Evolutionary conservation across 1,140 invertebrate species (phyloP).

Genomic region (Drosophila simulans): DNA sequence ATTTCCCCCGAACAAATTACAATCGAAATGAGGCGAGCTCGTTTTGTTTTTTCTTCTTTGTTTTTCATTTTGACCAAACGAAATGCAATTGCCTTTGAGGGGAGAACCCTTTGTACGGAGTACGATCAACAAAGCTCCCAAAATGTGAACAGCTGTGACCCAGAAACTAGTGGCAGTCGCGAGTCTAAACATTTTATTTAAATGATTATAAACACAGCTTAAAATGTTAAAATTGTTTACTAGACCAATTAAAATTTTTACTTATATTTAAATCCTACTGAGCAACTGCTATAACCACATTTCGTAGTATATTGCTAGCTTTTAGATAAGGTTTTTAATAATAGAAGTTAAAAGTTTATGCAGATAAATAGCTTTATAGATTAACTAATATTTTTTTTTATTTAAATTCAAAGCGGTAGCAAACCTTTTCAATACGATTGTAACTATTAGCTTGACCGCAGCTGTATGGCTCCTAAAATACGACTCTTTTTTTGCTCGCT

Average conservation of each 20-base stretch:
- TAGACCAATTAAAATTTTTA: too few relatives aligned
- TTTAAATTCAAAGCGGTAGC: too few relatives aligned
- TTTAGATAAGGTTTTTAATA: too few relatives aligned
- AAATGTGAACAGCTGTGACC: not conserved
- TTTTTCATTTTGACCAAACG: slow-evolving; percentile 15
- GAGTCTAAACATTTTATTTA: too few relatives aligned
- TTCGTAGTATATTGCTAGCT: too few relatives aligned
- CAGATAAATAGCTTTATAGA: too few relatives aligned
- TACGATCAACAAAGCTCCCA: not conserved
- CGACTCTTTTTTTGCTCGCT: slow-evolving; percentile 5
- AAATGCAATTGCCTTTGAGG: slow-evolving; percentile 61
- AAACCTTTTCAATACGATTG: not conserved
- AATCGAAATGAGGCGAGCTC: slow-evolving; percentile 69
- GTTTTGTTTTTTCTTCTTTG: slow-evolving; percentile 18
- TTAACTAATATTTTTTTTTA: too few relatives aligned
- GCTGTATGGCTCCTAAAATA: not conserved
- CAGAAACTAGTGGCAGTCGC: not conserved
- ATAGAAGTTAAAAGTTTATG: too few relatives aligned
- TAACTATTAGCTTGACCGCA: not conserved
- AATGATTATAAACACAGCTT: too few relatives aligned
- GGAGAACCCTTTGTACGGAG: slow-evolving; percentile 8
- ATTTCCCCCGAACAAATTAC: slow-evolving; percentile 67
- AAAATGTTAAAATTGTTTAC: too few relatives aligned
- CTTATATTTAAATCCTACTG: too few relatives aligned
- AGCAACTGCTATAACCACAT: too few relatives aligned